phyloP scores from a whole-genome alignment of 2,797 vertebrate genomes.

The Periophthalmus magnuspinnatus region DNA sequence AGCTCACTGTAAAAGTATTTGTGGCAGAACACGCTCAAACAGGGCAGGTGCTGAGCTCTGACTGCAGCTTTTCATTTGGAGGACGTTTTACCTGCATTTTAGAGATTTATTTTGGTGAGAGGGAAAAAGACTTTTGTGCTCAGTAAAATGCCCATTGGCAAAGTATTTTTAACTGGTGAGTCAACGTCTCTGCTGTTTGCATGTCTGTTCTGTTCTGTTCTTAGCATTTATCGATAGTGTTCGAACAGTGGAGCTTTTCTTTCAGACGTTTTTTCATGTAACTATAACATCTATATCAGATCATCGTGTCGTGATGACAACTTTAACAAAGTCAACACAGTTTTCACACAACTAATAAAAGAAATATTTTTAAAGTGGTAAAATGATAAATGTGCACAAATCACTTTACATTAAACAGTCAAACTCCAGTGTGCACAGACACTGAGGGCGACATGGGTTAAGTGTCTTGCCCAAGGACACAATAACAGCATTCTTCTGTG shows the following conservation, averaged over 20 bases:
- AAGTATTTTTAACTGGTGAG: slow-evolving; percentile 57
- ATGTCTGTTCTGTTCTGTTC: slow-evolving; percentile 7
- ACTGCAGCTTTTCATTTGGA: slow-evolving; percentile 32
- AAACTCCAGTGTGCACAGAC: no score
- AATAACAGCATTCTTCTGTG: no score
- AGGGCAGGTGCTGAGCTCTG: slow-evolving; percentile 66
- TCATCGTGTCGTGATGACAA: neutral
- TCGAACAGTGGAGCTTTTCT: neutral
- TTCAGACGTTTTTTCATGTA: neutral
- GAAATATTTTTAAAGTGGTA: no score
- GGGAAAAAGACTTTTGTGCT: slow-evolving; percentile 19
- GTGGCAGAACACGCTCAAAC: slow-evolving; percentile 58
- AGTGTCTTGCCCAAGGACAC: no score
- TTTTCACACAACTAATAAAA: neutral
- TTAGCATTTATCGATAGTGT: slow-evolving; percentile 6
- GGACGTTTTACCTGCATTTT: slow-evolving; percentile 19
- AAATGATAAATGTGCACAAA: no score
- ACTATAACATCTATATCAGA: neutral
- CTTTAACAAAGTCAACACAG: neutral
- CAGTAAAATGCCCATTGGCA: slow-evolving; percentile 37
- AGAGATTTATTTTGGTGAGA: slow-evolving; percentile 32
- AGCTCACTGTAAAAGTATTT: slow-evolving; percentile 79
- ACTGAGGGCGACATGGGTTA: no score
- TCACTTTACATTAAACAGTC: no score
- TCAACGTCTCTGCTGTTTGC: slow-evolving; percentile 23